Conservation (phyloP, 2,797 vertebrate species). For the Peromyscus melanophrys region DNA sequence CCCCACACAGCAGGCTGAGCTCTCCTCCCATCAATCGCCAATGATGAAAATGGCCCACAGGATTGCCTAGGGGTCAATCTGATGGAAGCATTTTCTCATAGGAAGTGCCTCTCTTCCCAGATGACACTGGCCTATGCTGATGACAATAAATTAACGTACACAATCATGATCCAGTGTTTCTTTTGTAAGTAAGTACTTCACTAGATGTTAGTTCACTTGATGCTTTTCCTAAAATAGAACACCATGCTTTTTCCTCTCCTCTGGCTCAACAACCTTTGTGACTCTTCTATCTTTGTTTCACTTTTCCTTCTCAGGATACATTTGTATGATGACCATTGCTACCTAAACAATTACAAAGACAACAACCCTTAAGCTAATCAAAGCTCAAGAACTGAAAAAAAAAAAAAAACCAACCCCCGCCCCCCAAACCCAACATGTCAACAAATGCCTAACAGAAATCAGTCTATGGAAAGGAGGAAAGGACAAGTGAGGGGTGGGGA, state of each 20-base stretch:
- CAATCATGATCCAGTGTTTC: neutral
- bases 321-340: neutral
- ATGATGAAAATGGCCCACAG: neutral
- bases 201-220: neutral
- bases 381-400: neutral
- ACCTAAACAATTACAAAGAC: neutral
- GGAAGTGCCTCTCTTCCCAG: neutral
- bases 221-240: neutral
- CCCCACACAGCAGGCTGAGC: neutral
- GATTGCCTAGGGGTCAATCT: neutral
- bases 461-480: neutral
- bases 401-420: too few relatives aligned
- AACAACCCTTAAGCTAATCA: neutral
- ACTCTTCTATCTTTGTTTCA: neutral
- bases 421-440: neutral
- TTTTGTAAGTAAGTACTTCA: neutral
- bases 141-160: neutral
- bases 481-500: neutral
- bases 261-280: neutral
- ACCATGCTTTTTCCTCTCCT: neutral
- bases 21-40: neutral
- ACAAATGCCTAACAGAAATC: neutral
- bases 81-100: neutral
- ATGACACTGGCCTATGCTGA: neutral
- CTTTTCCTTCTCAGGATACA: neutral